Percentiles rank a stretch among this genome's conserved stretches.
phyloP scores from a whole-genome alignment of 2,888 invertebrate species.

The Sarcophaga caerulescens region DNA sequence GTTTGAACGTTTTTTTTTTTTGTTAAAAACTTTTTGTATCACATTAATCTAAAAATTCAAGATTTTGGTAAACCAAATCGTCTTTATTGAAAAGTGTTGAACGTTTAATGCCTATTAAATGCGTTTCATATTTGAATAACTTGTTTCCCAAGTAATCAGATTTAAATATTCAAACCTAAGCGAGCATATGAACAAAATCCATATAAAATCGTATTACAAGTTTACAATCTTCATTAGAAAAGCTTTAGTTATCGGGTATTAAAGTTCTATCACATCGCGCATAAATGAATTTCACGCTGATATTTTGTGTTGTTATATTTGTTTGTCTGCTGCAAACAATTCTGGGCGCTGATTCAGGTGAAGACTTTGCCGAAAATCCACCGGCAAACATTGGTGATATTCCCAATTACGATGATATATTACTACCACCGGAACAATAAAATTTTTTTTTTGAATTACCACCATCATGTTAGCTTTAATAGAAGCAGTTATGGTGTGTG shows the following conservation, averaged over 20 bases:
- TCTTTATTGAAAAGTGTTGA: too few species aligned
- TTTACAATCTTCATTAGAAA: slow-evolving; percentile 1
- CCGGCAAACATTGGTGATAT: neutral
- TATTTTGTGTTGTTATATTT: slow-evolving; percentile 11
- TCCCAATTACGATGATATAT: neutral
- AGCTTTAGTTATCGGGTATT: neutral
- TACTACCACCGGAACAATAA: neutral
- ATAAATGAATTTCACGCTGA: slow-evolving; percentile 3
- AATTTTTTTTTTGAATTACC: neutral
- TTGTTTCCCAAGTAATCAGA: neutral
- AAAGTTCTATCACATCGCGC: neutral
- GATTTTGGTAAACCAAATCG: too few species aligned
- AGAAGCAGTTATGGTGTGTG: slow-evolving; percentile 4
- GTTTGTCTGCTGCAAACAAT: neutral
- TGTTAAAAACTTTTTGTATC: too few species aligned
- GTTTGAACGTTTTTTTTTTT: too few species aligned
- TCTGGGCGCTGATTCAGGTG: neutral
- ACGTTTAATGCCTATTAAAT: neutral
- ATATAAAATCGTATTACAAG: slow-evolving; percentile 21
- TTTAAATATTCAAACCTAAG: neutral
- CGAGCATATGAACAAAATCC: neutral
- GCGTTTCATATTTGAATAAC: neutral
- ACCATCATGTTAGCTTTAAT: neutral
- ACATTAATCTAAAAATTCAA: too few species aligned
- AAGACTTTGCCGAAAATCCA: neutral